These are phyloP conservation scores for Nemurella pictetii DNA, from an alignment of 2,888 invertebrate species.

Conservation along the genomic window DNA sequence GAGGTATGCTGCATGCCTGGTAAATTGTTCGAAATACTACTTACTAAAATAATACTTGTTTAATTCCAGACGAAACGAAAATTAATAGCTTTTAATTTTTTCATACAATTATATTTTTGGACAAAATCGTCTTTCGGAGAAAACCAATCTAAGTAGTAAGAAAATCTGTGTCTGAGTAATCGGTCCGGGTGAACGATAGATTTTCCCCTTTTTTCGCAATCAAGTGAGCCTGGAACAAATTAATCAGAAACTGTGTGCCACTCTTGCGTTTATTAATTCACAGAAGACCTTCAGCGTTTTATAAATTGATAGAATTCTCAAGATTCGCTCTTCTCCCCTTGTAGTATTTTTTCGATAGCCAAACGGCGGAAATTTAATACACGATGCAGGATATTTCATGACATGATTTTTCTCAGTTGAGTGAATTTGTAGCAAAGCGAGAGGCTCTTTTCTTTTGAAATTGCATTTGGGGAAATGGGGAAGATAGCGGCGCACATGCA, in stretches of 20 bases:
- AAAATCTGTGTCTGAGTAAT: too few species aligned
- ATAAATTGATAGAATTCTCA: background rate
- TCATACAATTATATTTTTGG: too few species aligned
- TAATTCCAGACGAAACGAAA: too few species aligned
- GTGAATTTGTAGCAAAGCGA: background rate
- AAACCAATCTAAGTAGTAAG: too few species aligned
- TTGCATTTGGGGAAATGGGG: background rate
- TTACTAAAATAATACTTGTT: too few species aligned
- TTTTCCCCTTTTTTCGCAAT: too few species aligned
- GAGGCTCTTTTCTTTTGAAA: background rate
- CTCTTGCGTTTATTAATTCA: background rate
- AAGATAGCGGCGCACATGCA: background rate
- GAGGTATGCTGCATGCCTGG: too few species aligned
- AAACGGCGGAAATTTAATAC: background rate
- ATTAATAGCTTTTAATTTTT: too few species aligned
- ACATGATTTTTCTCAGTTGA: background rate
- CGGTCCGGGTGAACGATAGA: too few species aligned
- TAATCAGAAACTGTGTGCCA: background rate
- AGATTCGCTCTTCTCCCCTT: background rate
- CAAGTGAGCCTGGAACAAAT: background rate
- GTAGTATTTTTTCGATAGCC: background rate
- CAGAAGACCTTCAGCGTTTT: background rate
- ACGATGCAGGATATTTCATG: background rate
- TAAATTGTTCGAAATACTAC: too few species aligned
- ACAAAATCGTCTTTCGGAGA: too few species aligned